Base-by-base conservation (phyloP, 2,113 vertebrate genomes). In the Pholis gunnellus region DNA sequence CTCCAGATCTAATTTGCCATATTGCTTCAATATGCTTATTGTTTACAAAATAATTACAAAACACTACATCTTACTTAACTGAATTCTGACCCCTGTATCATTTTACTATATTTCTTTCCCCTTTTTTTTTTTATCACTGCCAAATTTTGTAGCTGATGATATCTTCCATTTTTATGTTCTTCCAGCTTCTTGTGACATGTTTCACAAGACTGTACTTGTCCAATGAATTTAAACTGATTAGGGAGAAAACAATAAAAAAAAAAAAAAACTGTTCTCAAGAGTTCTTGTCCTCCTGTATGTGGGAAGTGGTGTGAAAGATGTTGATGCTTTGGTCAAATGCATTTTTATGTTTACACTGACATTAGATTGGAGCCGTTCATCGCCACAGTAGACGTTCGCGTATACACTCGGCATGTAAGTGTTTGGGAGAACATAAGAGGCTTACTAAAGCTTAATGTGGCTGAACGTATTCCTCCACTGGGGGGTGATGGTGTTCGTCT, bases 11-110 rank as follows among this genome's bases (percentile, higher is more conserved):
- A 82, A 82, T 81, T 83, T 82, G 78, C 66, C 88, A 83, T 88
- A 81, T 86, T 89, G 78, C 93, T 72, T 89, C 78, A 83, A 69
- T 88, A 88, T 87, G 86, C 69, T 88, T 87, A 44, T 76, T 93
- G 94, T 95, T 95, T 95, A 95, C 95, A 95, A 87, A 59, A 66
- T 46, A 31, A 83, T 81, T 90, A 91, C 79, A 86, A 89, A 95
- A 95, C 95, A 96, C 95, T 96, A 95, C 87, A 84, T 83, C 75
- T 80, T 84, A 57, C 44, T 82, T 75, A 73, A 81, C 72, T 73
- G 80, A 76, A 86, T 90, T 87, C 60, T 92, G 72, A 77, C 83
- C 84, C 87, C 57, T 89, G 87, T 90, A 79, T 73, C 65, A 79
- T 92, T 92, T 93, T 88, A 83, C 79, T 77, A 77, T 68, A 57